Evolutionary conservation across 1,140 invertebrate genomes (phyloP).

Genomic region (Drosophila pseudoobscura): DNA sequence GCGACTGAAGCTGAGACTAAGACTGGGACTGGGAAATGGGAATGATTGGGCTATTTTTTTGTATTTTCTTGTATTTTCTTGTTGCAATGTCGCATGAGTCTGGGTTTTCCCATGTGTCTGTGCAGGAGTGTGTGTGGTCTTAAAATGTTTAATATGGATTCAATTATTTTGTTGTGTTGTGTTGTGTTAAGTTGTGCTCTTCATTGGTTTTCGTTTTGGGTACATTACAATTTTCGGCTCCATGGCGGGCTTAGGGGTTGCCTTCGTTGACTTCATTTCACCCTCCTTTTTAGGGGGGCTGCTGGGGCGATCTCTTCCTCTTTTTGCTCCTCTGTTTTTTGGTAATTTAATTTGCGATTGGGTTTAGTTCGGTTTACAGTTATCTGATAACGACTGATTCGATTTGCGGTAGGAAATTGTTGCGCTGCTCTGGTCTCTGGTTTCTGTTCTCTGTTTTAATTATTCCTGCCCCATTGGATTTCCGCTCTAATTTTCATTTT

Average conservation of each 20-base stretch:
- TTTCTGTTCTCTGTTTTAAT: conserved; percentile 28
- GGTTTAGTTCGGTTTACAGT: conserved; percentile 5
- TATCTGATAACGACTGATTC: neutral
- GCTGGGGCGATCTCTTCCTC: neutral
- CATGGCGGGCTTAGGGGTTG: conserved; percentile 57
- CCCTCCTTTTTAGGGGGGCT: neutral
- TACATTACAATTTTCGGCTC: conserved; percentile 79
- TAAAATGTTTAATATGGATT: conserved; percentile 31
- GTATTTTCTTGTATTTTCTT: conserved; percentile 20
- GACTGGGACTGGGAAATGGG: conserved; percentile 11
- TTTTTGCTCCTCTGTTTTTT: conserved; percentile 12
- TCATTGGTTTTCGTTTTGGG: conserved; percentile 38
- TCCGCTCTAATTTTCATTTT: conserved; percentile 18
- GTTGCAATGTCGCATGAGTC: conserved; percentile 48
- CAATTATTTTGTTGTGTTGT: conserved; percentile 29
- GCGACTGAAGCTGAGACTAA: too few species aligned
- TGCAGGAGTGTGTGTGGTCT: conserved; percentile 9
- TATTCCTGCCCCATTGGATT: conserved; percentile 42
- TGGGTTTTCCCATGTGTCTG: conserved; percentile 22
- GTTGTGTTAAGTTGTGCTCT: neutral
- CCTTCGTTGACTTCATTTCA: conserved; percentile 68
- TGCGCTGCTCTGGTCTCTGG: too few species aligned
- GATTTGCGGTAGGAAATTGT: conserved; percentile 5
- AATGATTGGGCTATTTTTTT: conserved; percentile 40
- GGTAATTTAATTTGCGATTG: conserved; percentile 32